Evolutionary conservation across 2,113 vertebrate genomes (phyloP), one percentile per base, ranked within the genome.

Genomic region (Lepidothrix coronata): DNA sequence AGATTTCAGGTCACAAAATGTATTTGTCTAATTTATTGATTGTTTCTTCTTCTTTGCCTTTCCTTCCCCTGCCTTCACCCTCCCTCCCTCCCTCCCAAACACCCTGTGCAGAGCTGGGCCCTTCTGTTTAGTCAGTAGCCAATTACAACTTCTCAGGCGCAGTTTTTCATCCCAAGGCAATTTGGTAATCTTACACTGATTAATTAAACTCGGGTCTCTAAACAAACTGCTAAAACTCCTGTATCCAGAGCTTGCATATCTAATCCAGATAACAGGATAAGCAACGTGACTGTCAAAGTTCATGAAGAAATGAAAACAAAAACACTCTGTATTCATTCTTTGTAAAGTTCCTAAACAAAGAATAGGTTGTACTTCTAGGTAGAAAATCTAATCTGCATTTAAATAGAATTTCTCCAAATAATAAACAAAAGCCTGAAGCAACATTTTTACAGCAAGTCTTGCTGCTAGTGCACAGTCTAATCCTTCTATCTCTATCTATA

Each of bases 301-400:
- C 21, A 23, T 19, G 71, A 54, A 91, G 72, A 75, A 93, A 92
- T 59, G 49, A 82, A 94, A 93, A 88, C 55, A 91, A 77, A 88
- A 81, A 7, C 52, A 81, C 57, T 91, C 77, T 88, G 48, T 55
- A 52, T n/a, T 92, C 49, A 59, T 79, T 94, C 91, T 91, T 94
- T 54, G 67, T 28, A 41, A 71, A 70, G 78, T 66, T 93, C 44
- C 82, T 66, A 92, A 78, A 93, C 91, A 96, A 95, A 95, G 63
- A 93, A 58, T 39, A 82, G 90, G 63, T 95, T 96, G 84, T 95
- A 97, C 91, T 93, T 90, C 43, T 80, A 95, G 77, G 79, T 92
- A 74, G 57, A 91, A 97, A 95, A 96, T 92, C 95, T 95, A 97
- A 97, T 97, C 89, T 98, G 90, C 95, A 98, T 97, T 98, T 97